Conservation (phyloP, 2,888 invertebrate species). For the Entomobrya proxima region DNA sequence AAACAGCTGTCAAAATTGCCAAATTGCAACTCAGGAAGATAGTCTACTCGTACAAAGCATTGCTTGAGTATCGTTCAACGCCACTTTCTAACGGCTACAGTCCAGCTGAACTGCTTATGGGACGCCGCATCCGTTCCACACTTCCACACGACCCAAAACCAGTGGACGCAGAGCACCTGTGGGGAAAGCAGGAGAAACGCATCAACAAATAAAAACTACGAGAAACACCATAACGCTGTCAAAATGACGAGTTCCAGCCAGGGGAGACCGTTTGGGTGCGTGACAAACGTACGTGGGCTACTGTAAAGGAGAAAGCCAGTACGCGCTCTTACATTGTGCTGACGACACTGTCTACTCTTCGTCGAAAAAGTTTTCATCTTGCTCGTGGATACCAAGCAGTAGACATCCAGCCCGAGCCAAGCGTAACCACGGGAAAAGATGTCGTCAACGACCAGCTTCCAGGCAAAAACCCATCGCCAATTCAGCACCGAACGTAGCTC, state of each 20-base stretch:
- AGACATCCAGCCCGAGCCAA: no score
- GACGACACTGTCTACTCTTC: constrained; percentile 8
- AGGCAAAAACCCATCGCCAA: no score
- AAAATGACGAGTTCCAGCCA: constrained; percentile 52
- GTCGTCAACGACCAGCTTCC: no score
- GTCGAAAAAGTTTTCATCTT: no score
- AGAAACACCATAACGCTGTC: constrained; percentile 63
- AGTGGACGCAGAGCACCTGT: no score
- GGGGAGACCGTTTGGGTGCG: constrained; percentile 74
- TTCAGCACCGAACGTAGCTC: no score
- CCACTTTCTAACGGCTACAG: constrained; percentile 74
- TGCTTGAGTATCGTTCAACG: constrained; percentile 73
- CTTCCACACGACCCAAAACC: constrained; percentile 28
- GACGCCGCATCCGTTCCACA: constrained; percentile 72
- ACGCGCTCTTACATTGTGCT: constrained; percentile 47
- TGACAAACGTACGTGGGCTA: no score
- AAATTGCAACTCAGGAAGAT: constrained; percentile 74
- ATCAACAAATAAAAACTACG: constrained; percentile 61
- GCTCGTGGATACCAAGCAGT: no score
- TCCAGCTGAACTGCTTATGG: constrained; percentile 75
- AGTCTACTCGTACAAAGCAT: constrained; percentile 71
- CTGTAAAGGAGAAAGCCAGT: not conserved
- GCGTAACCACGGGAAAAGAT: no score
- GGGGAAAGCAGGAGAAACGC: constrained; percentile 50
- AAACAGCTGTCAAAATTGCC: constrained; percentile 72